phyloP scores from a whole-genome alignment of 1,140 invertebrate species.

The Zaprionus lachaisei region DNA sequence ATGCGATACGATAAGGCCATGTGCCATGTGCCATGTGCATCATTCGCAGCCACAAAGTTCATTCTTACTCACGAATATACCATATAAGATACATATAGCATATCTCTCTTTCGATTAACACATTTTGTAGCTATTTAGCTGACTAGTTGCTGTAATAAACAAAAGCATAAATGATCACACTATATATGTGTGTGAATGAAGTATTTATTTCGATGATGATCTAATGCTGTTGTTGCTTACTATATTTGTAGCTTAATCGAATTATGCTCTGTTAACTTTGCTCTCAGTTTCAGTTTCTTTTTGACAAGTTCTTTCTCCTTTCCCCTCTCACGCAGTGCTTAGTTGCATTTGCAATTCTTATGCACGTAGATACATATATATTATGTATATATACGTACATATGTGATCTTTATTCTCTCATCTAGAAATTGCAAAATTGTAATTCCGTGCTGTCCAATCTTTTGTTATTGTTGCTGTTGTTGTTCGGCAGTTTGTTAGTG shows the following conservation, averaged over 20 bases:
- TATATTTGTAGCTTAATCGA: background rate
- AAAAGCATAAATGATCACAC: background rate
- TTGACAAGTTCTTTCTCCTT: background rate
- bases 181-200: too few relatives aligned
- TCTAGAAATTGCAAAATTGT: slow-evolving; percentile 59
- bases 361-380: slow-evolving; percentile 8
- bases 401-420: slow-evolving; percentile 42
- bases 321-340: background rate
- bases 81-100: background rate
- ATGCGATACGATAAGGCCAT: slow-evolving; percentile 22
- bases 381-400: slow-evolving; percentile 8
- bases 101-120: background rate
- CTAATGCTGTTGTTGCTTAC: background rate
- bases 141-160: background rate
- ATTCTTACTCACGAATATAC: background rate
- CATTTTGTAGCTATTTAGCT: background rate
- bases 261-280: background rate
- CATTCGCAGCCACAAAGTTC: background rate
- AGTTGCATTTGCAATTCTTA: slow-evolving; percentile 20
- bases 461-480: slow-evolving; percentile 24
- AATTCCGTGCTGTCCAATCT: slow-evolving; percentile 51
- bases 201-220: background rate
- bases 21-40: slow-evolving; percentile 9
- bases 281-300: background rate
- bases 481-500: slow-evolving; percentile 27